Base-by-base conservation (phyloP, 2,113 vertebrate genomes). In the Danionella cerebrum region DNA sequence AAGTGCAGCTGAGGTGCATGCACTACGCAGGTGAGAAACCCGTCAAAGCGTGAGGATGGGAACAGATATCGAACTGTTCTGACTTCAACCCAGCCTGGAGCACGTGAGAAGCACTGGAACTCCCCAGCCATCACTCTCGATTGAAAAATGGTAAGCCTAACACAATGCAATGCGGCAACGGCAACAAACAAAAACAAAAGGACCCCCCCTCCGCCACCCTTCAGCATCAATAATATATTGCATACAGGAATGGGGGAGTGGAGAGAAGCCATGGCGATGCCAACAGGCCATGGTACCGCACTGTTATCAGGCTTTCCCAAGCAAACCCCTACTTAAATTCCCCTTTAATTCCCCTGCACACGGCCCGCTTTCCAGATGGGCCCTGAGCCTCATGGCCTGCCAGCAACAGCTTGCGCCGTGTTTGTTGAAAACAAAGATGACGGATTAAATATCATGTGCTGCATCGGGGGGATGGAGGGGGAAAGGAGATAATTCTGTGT, bases 341-440 rank as follows among this genome's bases (percentile, higher is more conserved):
- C 82, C 80, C 82, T 82, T 84, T 84, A 81, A 76, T 86, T 79
- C 82, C 78, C 82, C 74, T 80, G 83, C 87, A 86, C 78, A 81
- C 82, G 80, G 85, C 85, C 83, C 87, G 84, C 84, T 90, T 83
- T 90, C 91, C 92, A 95, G 92, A 92, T 92, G 91, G 91, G 88
- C 86, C 80, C 87, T 64, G 83, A 84, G 86, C 84, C 85, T 84
- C 77, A 82, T 74, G 81, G 80, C 85, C 83, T 88, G 89, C 86
- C 90, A 93, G 89, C 89, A 91, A 90, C 91, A 94, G 91, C 91
- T 92, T 92, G 90, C 12, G 80, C 79, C 84, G 87, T 91, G 90
- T 90, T 91, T 86, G 90, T 84, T 89, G 91, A 92, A 91, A 92
- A 92, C 90, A 92, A 92, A 92, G 89, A 92, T 92, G 91, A 92